Base-by-base conservation (phyloP, 2,888 invertebrate genomes). In the Ectemnius cavifrons region DNA sequence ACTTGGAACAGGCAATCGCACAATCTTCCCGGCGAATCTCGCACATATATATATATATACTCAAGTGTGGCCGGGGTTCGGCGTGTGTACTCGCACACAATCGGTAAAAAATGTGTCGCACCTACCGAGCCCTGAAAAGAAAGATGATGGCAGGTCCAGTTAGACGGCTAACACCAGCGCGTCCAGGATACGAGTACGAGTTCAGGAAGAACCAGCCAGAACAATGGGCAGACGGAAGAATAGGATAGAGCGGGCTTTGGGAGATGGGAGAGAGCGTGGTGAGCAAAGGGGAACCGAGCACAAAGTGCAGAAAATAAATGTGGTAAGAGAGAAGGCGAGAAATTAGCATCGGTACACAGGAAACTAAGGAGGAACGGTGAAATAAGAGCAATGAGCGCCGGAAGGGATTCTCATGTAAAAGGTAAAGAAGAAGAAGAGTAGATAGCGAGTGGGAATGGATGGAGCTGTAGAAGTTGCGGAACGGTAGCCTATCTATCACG, bases 401-500 rank as follows among this genome's bases (percentile, higher is more conserved):
- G 73, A 67, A 49, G 66, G 63, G 59, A 56, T 60, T 59, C 69
- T 65, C 63, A 62, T 18, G 62, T 52, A 59, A 71, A 61, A 67
- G 71, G 71, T 74, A 80, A 81, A 78, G 75, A 75, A 75, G 67
- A 75, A 4, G 8, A 52, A 16, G 52, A 52, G n/a, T 11, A 37
- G 37, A 8, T 37, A 37, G 37, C 5, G 5, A 52, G 16, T 4
- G 16, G 52, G 67, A 67, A 71, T 65, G 73, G 73, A 77, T 65
- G 63, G 78, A 70, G 67, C 69, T 69, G 63, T 72, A 73, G n/a
- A 79, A 82, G 76, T 84, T 75, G 83, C 85, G 78, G 78, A 79
- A 78, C 78, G 83, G 80, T 81, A 78, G 77, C 82, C 85, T 88
- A 88, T 80, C 84, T 87, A 88, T 88, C 84, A 85, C 85, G 86